A percentile compares a stretch with the other conserved stretches of the same genome.
Conservation (phyloP, 2,888 invertebrate genomes). For the Chrysotoxum bicinctum region DNA sequence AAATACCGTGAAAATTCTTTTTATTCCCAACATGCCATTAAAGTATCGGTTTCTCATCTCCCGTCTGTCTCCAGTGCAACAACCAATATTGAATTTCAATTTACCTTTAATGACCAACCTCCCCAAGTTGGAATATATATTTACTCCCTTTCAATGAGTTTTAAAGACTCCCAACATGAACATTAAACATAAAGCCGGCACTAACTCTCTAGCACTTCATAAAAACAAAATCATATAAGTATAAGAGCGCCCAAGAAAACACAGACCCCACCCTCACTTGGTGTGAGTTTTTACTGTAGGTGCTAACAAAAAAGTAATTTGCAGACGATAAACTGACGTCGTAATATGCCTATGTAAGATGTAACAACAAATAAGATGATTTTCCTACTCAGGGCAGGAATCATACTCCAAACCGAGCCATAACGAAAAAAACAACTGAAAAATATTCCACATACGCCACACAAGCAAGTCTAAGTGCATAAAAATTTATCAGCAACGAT, state of each 20-base stretch:
- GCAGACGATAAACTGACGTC: constrained; percentile 50
- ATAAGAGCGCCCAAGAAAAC: background rate
- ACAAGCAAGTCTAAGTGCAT: constrained; percentile 49
- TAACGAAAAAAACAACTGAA: background rate
- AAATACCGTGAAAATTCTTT: no score
- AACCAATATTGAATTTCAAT: constrained; percentile 30
- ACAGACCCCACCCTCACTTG: background rate
- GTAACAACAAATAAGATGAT: constrained; percentile 16
- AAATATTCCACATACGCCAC: constrained; percentile 27
- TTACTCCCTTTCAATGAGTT: constrained; percentile 8
- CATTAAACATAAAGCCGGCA: constrained; percentile 19
- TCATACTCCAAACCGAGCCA: constrained; percentile 7
- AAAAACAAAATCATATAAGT: constrained; percentile 34
- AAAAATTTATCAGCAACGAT: constrained; percentile 66
- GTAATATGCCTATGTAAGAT: constrained; percentile 7
- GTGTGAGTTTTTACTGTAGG: background rate
- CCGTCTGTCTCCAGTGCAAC: no score
- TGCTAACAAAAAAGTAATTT: constrained; percentile 59
- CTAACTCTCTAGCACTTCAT: constrained; percentile 25
- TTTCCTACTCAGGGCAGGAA: constrained; percentile 14
- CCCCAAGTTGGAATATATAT: background rate
- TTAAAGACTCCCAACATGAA: constrained; percentile 30
- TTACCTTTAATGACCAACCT: background rate
- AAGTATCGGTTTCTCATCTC: no score
- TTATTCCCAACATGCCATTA: no score